Conservation (phyloP, 2,113 vertebrate genomes). For the Antidorcas marsupialis region DNA sequence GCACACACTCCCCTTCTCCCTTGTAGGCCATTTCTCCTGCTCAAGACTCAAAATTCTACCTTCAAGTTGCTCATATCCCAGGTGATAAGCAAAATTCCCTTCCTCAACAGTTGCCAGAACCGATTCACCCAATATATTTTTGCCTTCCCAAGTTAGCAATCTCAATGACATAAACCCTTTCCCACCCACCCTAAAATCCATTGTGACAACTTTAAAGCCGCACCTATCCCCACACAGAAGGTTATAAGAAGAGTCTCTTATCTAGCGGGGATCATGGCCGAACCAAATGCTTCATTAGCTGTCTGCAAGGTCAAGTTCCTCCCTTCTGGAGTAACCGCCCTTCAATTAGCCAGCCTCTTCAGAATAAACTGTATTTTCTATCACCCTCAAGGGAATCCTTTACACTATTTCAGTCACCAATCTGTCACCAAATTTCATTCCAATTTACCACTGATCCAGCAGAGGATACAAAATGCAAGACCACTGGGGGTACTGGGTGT, state of each 20-base stretch:
- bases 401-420: constrained; percentile 22
- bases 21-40: background rate
- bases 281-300: background rate
- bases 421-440: constrained; percentile 46
- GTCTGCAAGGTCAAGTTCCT: background rate
- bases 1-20: background rate
- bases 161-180: background rate
- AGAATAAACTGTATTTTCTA: constrained; percentile 39
- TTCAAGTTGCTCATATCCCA: background rate
- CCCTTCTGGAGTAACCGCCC: background rate
- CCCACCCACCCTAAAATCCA: background rate
- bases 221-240: background rate
- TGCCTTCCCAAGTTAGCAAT: background rate
- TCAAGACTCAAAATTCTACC: background rate
- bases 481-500: background rate
- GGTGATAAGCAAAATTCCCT: background rate
- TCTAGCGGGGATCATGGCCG: background rate
- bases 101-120: background rate
- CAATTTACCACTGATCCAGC: constrained; percentile 5
- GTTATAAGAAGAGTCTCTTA: background rate
- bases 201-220: background rate
- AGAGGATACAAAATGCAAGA: constrained; percentile 9
- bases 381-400: background rate
- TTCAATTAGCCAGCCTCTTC: background rate
- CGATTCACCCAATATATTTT: background rate